Base-by-base conservation (phyloP, 2,888 invertebrate species). In the Synergus gifuensis region DNA sequence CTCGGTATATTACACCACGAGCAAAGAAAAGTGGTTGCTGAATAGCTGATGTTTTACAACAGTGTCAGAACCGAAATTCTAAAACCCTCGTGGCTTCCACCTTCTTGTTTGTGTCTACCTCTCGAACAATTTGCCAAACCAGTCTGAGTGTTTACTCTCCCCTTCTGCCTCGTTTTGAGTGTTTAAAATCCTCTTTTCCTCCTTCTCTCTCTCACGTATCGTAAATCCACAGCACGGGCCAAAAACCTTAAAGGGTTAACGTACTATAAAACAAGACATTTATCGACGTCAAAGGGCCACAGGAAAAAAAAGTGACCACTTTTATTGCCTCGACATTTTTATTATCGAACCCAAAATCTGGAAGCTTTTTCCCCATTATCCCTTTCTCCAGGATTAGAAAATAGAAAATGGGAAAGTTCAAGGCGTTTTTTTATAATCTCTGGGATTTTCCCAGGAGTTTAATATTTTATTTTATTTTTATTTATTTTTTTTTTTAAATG, bases 11-110 rank as follows among this genome's bases (percentile, higher is more conserved):
- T 28, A 63, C 63, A 36, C 14, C 28, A 63, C 4, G 12, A 66
- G 42, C 11, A 66, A 66, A 66, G 42, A 66, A 66, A 66, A 66
- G 66, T 66, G 66, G 66, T 66, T 42, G 18, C n/a, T 66, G 66
- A 66, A 66, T 66, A 44, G 66, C 5, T 18, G 12, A n/a, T 66
- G 42, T 66, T 66, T 66, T 66, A 66, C 42, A 66, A 66, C 66
- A 66, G 66, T 66, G 66, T 42, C 66, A 42, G 66, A 42, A 66
- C 66, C 18, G 11, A 66, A 66, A 66, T 44, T 42, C 18, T 60
- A 22, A 60, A 60, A 60, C 22, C 60, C 12, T 58, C 22, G n/a
- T 66, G 66, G 40, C 42, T 66, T 44, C 44, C 42, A 44, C 44
- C 66, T 66, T 66, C 18, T n/a, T 66, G n/a, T 40, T 66, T 42